Evolutionary conservation across 2,888 invertebrate genomes (phyloP), one percentile per base, ranked within the genome.

Genomic region (Zhengitettix transpicula): DNA sequence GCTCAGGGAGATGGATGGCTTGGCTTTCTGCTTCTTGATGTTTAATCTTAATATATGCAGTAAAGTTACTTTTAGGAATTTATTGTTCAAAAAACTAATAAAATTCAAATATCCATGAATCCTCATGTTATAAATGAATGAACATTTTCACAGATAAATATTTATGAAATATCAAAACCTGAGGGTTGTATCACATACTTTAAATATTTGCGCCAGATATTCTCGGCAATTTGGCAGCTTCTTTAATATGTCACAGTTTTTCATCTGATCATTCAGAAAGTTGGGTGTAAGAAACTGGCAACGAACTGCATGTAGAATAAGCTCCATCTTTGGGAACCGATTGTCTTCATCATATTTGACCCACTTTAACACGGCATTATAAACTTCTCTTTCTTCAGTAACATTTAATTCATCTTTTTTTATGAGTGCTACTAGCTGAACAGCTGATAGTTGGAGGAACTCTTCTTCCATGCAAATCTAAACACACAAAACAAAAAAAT

Each of bases 401-500:
- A 95, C 93, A 70, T 93, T 93, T 1, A 95, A 75, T 71, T 93
- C 92, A 70, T 95, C 95, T 68, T 91, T 87, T 66, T 89, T 81
- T 61, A 95, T 90, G 55, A 95, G 75, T 52, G 82, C 80, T 65
- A 93, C 84, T 64, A 95, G 73, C 72, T 94, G 91, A 66, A 86
- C 81, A 1, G 85, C 81, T 10, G 84, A 85, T 58, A 95, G 72
- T 67, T 90, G 89, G 28, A 94, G 75, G 71, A 95, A 95, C 73
- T 95, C 95, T 70, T 95, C 94, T 71, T 92, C 90, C 73, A 89
- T 86, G 68, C 89, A 89, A 64, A 95, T 89, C 84, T 88, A 73
- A 16, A 69, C 17, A 57, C 10, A 40, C 5, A 16, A 12, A 55
- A 3, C 28, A 12, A 17, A n/a, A 11, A 14, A 28, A 1, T 52